phyloP scores from a whole-genome alignment of 2,797 vertebrate species.

The Bovichtus variegatus region DNA sequence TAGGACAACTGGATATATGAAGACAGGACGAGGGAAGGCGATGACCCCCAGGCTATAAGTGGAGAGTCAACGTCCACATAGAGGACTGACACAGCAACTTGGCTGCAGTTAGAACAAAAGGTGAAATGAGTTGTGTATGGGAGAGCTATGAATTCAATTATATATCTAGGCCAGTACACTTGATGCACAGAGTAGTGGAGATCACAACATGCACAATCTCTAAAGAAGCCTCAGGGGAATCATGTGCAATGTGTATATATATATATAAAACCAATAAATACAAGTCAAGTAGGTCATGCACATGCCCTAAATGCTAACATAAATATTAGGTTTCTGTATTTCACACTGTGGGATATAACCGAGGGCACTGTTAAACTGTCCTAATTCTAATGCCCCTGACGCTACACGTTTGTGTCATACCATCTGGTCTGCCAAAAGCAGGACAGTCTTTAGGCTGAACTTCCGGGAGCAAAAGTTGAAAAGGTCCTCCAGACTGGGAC shows the following conservation, averaged over 20 bases:
- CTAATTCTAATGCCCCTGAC: neutral
- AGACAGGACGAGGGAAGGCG: conserved; percentile 22
- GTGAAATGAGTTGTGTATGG: conserved; percentile 30
- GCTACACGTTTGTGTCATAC: conserved; percentile 73
- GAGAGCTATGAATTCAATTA: conserved; percentile 19
- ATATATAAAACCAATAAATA: conserved; percentile 25
- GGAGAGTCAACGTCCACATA: conserved; percentile 6
- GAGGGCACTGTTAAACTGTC: neutral
- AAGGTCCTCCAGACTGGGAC: conserved; percentile 96
- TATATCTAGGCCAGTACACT: conserved; percentile 51
- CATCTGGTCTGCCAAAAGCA: conserved; percentile 98
- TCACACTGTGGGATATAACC: neutral
- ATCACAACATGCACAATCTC: conserved; percentile 32
- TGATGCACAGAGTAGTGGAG: conserved; percentile 7
- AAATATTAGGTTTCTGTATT: neutral
- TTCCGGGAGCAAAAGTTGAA: conserved; percentile 98
- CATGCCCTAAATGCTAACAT: conserved; percentile 6
- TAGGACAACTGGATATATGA: conserved; percentile 35
- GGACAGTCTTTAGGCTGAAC: conserved; percentile 97
- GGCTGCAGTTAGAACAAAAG: conserved; percentile 35
- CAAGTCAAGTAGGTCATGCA: conserved; percentile 28
- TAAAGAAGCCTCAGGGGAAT: conserved; percentile 28
- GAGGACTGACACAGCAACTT: conserved; percentile 44
- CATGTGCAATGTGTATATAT: conserved; percentile 11
- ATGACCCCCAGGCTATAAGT: conserved; percentile 29